These are phyloP conservation scores for Nezara viridula DNA, from an alignment of 2,888 invertebrate species.

Conservation along the genomic window DNA sequence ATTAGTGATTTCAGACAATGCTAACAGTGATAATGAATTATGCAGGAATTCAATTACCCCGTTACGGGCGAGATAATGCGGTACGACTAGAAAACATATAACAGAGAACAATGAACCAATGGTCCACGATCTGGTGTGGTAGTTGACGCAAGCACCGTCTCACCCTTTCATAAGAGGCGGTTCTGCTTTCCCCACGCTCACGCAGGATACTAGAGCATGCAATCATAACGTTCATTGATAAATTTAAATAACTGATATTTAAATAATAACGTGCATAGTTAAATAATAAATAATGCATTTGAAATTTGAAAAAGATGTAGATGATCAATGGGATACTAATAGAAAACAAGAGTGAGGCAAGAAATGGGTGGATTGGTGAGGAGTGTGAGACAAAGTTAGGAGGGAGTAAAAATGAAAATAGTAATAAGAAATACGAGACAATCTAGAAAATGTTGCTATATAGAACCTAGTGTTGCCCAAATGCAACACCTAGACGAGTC, in stretches of 20 bases:
- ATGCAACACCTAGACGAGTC: no score
- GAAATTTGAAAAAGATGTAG: no score
- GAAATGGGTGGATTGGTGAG: no score
- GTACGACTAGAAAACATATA: not conserved
- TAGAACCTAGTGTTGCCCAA: no score
- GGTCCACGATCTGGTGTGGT: conserved; percentile 25
- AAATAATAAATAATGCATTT: no score
- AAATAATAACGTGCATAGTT: no score
- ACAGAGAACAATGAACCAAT: conserved; percentile 23
- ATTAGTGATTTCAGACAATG: not conserved
- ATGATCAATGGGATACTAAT: no score
- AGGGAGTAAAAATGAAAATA: no score
- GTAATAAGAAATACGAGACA: no score
- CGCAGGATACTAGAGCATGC: not conserved
- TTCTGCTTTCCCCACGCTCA: conserved; percentile 41
- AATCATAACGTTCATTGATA: not conserved
- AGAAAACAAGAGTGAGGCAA: no score
- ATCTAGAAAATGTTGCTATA: no score
- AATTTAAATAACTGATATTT: not conserved
- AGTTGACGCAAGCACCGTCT: conserved; percentile 38
- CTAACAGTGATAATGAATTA: not conserved
- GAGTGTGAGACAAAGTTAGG: no score
- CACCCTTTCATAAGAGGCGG: conserved; percentile 5
- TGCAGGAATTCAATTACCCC: conserved; percentile 11
- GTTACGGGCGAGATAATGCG: not conserved